Evolutionary conservation across 2,888 invertebrate species (phyloP), one percentile per base, ranked within the genome.

Genomic region (Xanthia togata): DNA sequence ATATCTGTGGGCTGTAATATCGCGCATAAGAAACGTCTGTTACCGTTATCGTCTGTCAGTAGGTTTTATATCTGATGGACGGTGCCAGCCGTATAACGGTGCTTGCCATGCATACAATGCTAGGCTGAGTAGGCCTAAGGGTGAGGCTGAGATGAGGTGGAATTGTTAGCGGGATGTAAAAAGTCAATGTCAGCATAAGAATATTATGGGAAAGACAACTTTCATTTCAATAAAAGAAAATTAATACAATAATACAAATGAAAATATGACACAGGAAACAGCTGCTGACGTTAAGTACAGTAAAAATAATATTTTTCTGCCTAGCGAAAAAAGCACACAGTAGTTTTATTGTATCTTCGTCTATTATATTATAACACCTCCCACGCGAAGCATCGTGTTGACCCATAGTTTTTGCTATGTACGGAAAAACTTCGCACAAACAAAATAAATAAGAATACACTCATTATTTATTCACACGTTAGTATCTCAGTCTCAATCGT

Each of bases 21-120:
- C 87, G 90, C 87, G 89, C 89, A 91, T 92, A 91, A 90, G 91
- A 90, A 91, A 90, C 90, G 91, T 91, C 91, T 89, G 88, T 90
- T 93, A 93, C 95, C 96, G 96, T 95, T 96, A 96, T 90, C 90
- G 88, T 89, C 93, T 94, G 94, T 94, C 94, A 93, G 93, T 93
- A 89, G 90, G 91, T 90, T 92, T 93, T 90, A 90, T 94, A 94
- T 94, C 95, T 93, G 95, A 95, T 94, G 91, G 92, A 93, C 93
- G 91, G 87, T 89, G 91, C 90, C 88, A 89, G 87, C 85, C 70
- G 76, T 70, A 86, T 94, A 95, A 95, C 95, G 95, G 95, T 90
- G 74, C 88, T 81, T 31, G 31, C 79, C 79, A 78, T 79, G 87
- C 88, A 88, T 87, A 91, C 91, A 91, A 91, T 90, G 89, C 87